Conservation (phyloP, 2,888 invertebrate genomes). For the Sminthurinus aureus region DNA sequence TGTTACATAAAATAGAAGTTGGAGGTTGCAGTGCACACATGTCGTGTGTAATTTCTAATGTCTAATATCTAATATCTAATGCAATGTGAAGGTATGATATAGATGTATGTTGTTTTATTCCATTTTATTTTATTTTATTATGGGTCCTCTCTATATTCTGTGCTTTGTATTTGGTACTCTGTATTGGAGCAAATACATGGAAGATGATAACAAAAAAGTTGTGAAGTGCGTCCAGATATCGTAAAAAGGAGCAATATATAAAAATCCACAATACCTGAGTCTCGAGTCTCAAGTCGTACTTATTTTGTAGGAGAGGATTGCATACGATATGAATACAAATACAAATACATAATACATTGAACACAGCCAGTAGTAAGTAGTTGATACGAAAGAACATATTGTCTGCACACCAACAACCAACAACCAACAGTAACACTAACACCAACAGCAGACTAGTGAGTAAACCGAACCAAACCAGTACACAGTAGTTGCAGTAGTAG, state of each 20-base stretch:
- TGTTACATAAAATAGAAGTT: not conserved
- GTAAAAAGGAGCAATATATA: not conserved
- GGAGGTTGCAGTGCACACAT: not conserved
- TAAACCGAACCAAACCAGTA: not conserved
- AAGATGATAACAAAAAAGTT: not conserved
- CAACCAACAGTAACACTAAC: too few relatives aligned
- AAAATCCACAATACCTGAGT: not conserved
- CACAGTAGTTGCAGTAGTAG: not conserved
- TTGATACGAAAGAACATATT: not conserved
- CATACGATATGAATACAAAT: not conserved
- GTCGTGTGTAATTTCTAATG: not conserved
- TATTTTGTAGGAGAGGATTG: not conserved
- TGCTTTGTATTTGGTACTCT: too few relatives aligned
- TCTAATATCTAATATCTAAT: not conserved
- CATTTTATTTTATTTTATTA: not conserved
- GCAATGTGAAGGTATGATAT: too few relatives aligned
- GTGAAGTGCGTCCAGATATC: not conserved
- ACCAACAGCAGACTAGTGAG: not conserved
- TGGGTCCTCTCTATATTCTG: not conserved
- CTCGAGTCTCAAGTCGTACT: too few relatives aligned
- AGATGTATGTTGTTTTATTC: too few relatives aligned
- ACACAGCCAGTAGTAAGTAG: not conserved
- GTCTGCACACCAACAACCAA: not conserved
- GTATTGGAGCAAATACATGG: not conserved
- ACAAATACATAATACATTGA: not conserved